Evolutionary conservation across 2,113 vertebrate species (phyloP).

Genomic region (Chauna torquata): DNA sequence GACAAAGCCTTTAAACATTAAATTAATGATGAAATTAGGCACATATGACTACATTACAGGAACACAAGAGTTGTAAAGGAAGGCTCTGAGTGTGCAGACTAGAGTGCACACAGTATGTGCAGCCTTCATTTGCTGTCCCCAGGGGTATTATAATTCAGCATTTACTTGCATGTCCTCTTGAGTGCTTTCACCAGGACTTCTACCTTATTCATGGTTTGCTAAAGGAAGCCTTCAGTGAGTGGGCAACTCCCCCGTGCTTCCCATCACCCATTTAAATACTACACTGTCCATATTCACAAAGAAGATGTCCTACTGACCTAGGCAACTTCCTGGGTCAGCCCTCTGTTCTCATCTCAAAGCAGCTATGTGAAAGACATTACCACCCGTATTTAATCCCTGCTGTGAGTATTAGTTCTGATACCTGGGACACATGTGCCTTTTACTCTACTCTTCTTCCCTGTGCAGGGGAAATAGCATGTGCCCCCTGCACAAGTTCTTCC

Average conservation of each 20-base stretch:
- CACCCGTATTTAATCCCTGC: fast-evolving
- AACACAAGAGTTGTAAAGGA: background rate
- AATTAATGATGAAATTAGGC: background rate
- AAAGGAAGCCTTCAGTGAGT: background rate
- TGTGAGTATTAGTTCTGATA: background rate
- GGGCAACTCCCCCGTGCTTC: background rate
- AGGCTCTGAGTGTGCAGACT: background rate
- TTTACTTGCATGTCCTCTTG: background rate
- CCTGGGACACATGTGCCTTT: background rate
- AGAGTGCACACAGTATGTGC: background rate
- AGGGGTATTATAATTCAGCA: background rate
- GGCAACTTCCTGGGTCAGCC: background rate
- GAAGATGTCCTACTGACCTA: background rate
- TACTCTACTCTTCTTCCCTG: background rate
- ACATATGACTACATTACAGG: background rate
- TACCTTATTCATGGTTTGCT: background rate
- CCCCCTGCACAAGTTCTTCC: background rate
- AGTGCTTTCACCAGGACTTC: background rate
- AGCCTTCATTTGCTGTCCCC: background rate
- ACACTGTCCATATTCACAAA: fast-evolving
- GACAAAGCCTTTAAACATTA: background rate
- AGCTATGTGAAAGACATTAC: background rate
- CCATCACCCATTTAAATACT: too few relatives aligned
- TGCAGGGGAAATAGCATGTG: background rate
- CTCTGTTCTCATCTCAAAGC: background rate